phyloP scores from a whole-genome alignment of 92 coral and sea anemone species.

The Galaxea fascicularis region DNA sequence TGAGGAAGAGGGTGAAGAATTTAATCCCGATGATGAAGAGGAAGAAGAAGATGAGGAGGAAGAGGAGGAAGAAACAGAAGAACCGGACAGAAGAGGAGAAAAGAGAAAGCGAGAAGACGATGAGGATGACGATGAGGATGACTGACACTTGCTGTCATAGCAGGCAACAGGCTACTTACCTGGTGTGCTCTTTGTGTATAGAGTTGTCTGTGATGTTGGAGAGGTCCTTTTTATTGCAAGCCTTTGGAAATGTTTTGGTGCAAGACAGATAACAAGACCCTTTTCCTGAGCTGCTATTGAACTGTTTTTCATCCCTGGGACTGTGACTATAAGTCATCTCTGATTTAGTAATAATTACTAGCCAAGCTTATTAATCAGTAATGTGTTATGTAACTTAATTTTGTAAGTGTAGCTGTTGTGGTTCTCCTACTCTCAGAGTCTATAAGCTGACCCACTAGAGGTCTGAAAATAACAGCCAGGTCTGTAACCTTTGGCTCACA shows the following conservation, averaged over 20 bases:
- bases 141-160: constrained; percentile 37
- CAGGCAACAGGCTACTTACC: neutral
- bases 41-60: constrained; percentile 93
- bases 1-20: constrained; percentile 96
- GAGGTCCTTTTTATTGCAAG: constrained; percentile 25
- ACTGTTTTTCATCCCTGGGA: constrained; percentile 1
- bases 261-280: constrained; percentile 7
- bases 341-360: neutral
- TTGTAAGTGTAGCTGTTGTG: neutral
- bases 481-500: neutral
- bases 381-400: neutral
- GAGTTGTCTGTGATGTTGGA: constrained; percentile 24
- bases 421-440: neutral
- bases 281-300: constrained; percentile 3
- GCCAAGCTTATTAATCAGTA: constrained; percentile 1
- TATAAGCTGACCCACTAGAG: neutral
- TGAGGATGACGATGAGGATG: constrained; percentile 79
- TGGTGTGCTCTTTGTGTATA: constrained; percentile 28
- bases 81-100: constrained; percentile 76
- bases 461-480: neutral
- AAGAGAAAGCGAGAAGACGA: constrained; percentile 88
- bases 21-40: constrained; percentile 92
- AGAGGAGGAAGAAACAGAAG: constrained; percentile 83
- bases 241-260: constrained; percentile 5
- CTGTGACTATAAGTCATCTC: constrained; percentile 24